Conservation (phyloP, 2,797 vertebrate genomes). For the Sardinella longiceps region DNA sequence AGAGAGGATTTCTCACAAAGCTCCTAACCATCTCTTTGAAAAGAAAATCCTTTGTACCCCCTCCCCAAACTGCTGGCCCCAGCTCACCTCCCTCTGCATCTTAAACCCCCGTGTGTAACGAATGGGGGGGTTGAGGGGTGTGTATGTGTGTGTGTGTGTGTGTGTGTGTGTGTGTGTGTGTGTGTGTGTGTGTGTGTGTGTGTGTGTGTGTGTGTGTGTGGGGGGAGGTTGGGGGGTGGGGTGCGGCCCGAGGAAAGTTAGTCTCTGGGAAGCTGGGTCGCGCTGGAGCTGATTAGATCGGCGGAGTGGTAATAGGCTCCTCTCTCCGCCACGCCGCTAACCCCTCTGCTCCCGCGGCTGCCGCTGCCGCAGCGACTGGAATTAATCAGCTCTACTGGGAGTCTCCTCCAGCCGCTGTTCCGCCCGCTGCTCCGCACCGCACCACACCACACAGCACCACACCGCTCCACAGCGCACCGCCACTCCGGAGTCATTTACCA, state of each 20-base stretch:
- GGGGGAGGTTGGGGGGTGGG: no score
- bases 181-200: no score
- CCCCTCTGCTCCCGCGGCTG: slow-evolving; percentile 93
- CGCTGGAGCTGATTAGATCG: slow-evolving; percentile 97
- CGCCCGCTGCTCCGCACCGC: slow-evolving; percentile 72
- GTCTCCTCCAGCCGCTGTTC: slow-evolving; percentile 81
- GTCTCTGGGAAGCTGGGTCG: slow-evolving; percentile 77
- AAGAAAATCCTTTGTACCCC: slow-evolving; percentile 75
- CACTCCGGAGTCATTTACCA: slow-evolving; percentile 99
- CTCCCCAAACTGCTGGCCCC: slow-evolving; percentile 66
- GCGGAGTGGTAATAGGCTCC: slow-evolving; percentile 95
- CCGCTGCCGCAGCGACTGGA: slow-evolving; percentile 93
- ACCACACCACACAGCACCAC: slow-evolving; percentile 39
- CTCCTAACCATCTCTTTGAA: slow-evolving; percentile 70
- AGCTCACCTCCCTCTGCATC: slow-evolving; percentile 67
- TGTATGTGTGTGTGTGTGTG: no score
- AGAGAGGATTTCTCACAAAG: slow-evolving; percentile 75
- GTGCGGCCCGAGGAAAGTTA: slow-evolving; percentile 84
- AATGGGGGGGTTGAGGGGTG: slow-evolving; percentile 62
- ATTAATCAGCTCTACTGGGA: slow-evolving; percentile 99
- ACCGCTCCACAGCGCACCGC: slow-evolving; percentile 91
- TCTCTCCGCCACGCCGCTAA: slow-evolving; percentile 85
- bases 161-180: no score
- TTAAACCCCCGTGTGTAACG: slow-evolving; percentile 72
- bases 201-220: no score